Percentiles rank a stretch among this genome's conserved stretches.
phyloP scores from a whole-genome alignment of 2,113 vertebrate genomes.

The Hemibagrus wyckioides region DNA sequence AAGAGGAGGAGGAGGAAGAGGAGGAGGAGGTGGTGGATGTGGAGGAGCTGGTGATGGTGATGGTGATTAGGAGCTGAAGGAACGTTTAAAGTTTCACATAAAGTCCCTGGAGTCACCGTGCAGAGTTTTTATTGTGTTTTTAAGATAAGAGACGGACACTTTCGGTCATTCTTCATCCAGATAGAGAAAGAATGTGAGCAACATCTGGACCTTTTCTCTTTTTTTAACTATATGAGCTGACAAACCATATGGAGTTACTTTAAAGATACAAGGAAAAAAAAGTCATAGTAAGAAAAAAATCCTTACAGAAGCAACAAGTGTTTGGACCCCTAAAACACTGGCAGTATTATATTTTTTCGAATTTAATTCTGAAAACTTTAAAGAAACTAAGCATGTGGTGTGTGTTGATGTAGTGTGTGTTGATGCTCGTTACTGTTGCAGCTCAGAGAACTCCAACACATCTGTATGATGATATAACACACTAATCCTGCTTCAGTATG shows the following conservation, averaged over 20 bases:
- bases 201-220: slow-evolving; percentile 29
- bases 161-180: slow-evolving; percentile 2
- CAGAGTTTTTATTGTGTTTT: slow-evolving; percentile 36
- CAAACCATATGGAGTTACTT: neutral
- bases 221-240: neutral
- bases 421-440: slow-evolving; percentile 35
- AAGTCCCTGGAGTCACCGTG: slow-evolving; percentile 30
- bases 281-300: neutral
- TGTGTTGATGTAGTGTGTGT: neutral
- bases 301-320: neutral
- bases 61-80: slow-evolving; percentile 10
- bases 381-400: slow-evolving; percentile 24
- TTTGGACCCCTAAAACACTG: neutral
- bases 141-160: slow-evolving; percentile 20
- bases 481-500: neutral
- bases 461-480: slow-evolving; percentile 4
- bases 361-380: slow-evolving; percentile 47
- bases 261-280: neutral
- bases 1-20: neutral
- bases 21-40: neutral
- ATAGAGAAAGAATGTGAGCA: slow-evolving; percentile 17
- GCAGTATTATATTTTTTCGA: neutral
- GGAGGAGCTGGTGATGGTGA: neutral
- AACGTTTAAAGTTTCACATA: slow-evolving; percentile 29
- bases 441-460: neutral